A percentile compares a stretch with the other conserved stretches of the same genome.
Evolutionary conservation across 2,797 vertebrate species (phyloP).

Genomic region (Lagocephalus sceleratus): DNA sequence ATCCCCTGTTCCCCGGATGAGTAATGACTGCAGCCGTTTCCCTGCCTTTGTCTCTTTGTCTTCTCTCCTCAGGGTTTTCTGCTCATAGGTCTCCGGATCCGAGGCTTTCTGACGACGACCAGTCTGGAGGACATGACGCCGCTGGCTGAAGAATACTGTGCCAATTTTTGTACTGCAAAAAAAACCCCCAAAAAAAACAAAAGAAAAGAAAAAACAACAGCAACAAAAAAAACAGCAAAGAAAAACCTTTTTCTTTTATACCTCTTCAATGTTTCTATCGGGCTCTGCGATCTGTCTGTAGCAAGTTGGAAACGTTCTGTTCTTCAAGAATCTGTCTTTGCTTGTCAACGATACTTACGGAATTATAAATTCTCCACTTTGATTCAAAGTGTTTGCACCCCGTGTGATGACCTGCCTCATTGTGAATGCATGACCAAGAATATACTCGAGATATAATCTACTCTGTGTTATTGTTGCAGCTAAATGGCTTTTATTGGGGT

Average conservation of each 20-base stretch:
- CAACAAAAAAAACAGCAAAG: slow-evolving; percentile 29
- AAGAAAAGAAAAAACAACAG: slow-evolving; percentile 13
- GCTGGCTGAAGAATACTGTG: slow-evolving; percentile 77
- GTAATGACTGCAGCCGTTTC: slow-evolving; percentile 53
- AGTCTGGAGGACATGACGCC: slow-evolving; percentile 39
- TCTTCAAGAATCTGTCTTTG: slow-evolving; percentile 61
- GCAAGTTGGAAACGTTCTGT: slow-evolving; percentile 71
- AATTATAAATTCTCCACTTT: slow-evolving; percentile 58
- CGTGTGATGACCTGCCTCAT: slow-evolving; percentile 72
- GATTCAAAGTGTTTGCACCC: slow-evolving; percentile 67
- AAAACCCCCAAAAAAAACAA: slow-evolving; percentile 17
- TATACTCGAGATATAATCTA: slow-evolving; percentile 67
- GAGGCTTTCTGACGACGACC: slow-evolving; percentile 37
- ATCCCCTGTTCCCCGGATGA: slow-evolving; percentile 50
- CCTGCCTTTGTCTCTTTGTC: slow-evolving; percentile 43
- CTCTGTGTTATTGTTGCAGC: slow-evolving; percentile 71
- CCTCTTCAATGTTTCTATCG: slow-evolving; percentile 61
- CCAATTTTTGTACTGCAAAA: slow-evolving; percentile 77
- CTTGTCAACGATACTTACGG: slow-evolving; percentile 68
- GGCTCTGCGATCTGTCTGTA: slow-evolving; percentile 72
- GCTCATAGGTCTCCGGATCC: slow-evolving; percentile 64
- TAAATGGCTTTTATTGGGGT: slow-evolving; percentile 60
- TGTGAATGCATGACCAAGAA: slow-evolving; percentile 78
- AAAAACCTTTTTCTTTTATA: slow-evolving; percentile 55
- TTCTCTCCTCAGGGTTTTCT: slow-evolving; percentile 76